phyloP scores from a whole-genome alignment of 2,797 vertebrate species.

The Melanotaenia boesemani region DNA sequence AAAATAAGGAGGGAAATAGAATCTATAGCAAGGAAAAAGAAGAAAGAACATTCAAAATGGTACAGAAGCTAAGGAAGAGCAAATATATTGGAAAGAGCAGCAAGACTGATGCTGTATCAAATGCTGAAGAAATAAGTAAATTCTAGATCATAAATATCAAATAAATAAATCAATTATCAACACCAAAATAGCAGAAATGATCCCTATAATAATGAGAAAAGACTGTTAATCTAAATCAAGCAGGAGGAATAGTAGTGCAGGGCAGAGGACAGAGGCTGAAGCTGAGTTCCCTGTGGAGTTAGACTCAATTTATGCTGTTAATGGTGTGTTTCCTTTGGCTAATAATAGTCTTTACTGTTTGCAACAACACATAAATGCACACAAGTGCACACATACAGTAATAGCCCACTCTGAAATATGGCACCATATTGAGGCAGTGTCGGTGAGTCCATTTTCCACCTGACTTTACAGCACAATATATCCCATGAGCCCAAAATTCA shows the following conservation, averaged over 20 bases:
- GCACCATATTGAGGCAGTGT: conserved; percentile 19
- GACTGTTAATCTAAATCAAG: not conserved
- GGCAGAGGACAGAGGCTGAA: conserved; percentile 1
- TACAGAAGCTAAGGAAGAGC: not conserved
- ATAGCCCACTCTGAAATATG: conserved; percentile 56
- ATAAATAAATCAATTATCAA: not conserved
- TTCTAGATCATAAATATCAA: not conserved
- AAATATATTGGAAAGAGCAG: not conserved
- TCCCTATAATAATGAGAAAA: not conserved
- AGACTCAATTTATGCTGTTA: conserved; percentile 47
- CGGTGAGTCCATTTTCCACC: conserved; percentile 57
- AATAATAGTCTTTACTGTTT: conserved; percentile 35
- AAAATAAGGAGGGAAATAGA: not conserved
- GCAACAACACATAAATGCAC: conserved; percentile 34
- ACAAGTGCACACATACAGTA: conserved; percentile 20
- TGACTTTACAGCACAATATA: conserved; percentile 40
- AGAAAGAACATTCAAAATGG: not conserved
- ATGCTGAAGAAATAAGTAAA: not conserved
- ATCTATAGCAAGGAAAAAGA: not conserved
- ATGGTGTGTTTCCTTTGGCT: conserved; percentile 49
- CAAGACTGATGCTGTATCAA: not conserved
- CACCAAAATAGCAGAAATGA: not conserved
- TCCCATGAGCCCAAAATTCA: conserved; percentile 58
- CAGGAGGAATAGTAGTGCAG: not conserved
- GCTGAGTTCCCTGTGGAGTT: conserved; percentile 18